A percentile compares a stretch with the other conserved stretches of the same genome.
Evolutionary conservation across 2,113 vertebrate genomes (phyloP).

Genomic region (Crypturellus undulatus): DNA sequence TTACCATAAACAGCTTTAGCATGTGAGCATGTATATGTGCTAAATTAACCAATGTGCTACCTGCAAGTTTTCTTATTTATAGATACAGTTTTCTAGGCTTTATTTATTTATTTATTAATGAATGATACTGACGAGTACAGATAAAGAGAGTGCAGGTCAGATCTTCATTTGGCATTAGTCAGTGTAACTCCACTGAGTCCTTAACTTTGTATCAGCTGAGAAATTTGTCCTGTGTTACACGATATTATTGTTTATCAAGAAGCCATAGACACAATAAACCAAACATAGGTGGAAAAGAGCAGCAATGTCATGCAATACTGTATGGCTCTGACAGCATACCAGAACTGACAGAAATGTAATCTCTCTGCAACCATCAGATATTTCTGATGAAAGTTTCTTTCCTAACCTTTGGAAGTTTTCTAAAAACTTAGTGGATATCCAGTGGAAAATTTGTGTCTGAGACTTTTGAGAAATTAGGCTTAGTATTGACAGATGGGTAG

Average conservation of each 20-base stretch:
- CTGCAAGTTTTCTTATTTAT: constrained; percentile 34
- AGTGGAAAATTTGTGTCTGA: background rate
- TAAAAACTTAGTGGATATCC: background rate
- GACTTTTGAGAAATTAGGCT: background rate
- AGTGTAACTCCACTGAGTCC: background rate
- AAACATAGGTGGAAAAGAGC: background rate
- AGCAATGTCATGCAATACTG: background rate
- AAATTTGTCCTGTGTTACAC: background rate
- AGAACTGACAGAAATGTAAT: background rate
- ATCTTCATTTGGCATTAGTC: background rate
- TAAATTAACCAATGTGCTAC: constrained; percentile 20
- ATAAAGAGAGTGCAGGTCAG: background rate
- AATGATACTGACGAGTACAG: background rate
- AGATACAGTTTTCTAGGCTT: background rate
- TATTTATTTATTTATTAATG: background rate
- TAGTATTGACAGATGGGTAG: background rate
- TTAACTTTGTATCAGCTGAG: background rate
- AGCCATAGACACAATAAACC: background rate
- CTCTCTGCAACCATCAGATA: background rate
- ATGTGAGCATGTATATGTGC: background rate
- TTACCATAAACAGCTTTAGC: constrained; percentile 22
- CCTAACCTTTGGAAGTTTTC: background rate
- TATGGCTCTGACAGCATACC: background rate
- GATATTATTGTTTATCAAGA: background rate
- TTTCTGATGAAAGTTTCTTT: background rate